Evolutionary conservation across 2,888 invertebrate species (phyloP).

Genomic region (Machimus atricapillus): DNA sequence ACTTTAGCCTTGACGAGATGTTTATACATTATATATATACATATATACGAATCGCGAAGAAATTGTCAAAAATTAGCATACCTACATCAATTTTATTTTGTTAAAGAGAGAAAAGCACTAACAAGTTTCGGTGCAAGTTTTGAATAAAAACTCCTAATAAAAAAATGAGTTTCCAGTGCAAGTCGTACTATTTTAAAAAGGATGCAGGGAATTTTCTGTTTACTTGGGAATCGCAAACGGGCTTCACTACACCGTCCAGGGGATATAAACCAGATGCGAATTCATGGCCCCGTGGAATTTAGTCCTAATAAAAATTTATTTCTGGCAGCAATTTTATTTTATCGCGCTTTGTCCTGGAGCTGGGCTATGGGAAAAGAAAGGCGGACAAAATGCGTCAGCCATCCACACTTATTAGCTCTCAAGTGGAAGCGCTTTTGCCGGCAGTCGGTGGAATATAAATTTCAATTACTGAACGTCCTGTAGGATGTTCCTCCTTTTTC

Average conservation of each 20-base stretch:
- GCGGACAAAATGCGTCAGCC: conserved; percentile 3
- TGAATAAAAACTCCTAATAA: neutral
- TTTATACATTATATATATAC: neutral
- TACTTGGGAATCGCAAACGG: neutral
- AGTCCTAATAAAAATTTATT: conserved; percentile 26
- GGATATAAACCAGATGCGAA: conserved; percentile 2
- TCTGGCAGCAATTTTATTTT: conserved; percentile 20
- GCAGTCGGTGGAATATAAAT: neutral
- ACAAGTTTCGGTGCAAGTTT: neutral
- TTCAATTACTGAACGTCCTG: neutral
- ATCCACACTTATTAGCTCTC: conserved; percentile 8
- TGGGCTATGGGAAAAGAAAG: neutral
- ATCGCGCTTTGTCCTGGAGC: neutral
- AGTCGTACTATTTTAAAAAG: neutral
- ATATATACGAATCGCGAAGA: neutral
- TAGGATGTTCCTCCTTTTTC: neutral
- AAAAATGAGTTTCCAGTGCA: neutral
- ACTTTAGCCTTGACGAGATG: neutral
- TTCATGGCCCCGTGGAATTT: neutral
- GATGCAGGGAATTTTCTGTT: neutral
- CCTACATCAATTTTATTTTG: neutral
- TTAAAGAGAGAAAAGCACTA: neutral
- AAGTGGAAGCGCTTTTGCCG: neutral
- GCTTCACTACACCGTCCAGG: neutral
- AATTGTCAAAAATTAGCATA: neutral